Conservation (phyloP, 2,113 vertebrate species). For the Daubentonia madagascariensis region DNA sequence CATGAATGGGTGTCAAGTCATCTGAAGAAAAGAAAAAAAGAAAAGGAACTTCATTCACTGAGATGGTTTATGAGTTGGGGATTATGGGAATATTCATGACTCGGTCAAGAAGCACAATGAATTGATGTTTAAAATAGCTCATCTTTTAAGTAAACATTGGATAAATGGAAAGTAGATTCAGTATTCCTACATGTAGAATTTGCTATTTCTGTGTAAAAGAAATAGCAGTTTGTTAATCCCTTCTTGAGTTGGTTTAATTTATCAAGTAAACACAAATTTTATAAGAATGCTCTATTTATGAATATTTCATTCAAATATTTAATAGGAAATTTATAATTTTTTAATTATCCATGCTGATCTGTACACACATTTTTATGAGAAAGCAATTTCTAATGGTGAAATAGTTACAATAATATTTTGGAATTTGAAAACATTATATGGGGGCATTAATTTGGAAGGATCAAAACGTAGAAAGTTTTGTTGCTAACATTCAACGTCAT, state of each 20-base stretch:
- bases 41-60: conserved; percentile 75
- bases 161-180: conserved; percentile 85
- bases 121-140: conserved; percentile 92
- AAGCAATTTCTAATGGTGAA: conserved; percentile 22
- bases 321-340: conserved; percentile 31
- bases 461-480: neutral
- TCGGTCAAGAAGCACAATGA: conserved; percentile 91
- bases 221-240: conserved; percentile 71
- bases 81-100: conserved; percentile 99
- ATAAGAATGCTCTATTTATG: conserved; percentile 25
- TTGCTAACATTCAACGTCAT: neutral
- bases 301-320: conserved; percentile 40
- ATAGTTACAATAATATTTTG: neutral
- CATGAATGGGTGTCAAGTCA: conserved; percentile 84
- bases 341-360: conserved; percentile 2
- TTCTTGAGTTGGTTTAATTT: conserved; percentile 60
- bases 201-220: conserved; percentile 49
- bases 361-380: neutral
- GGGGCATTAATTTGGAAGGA: neutral
- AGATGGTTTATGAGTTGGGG: conserved; percentile 87
- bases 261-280: conserved; percentile 51
- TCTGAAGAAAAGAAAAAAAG: conserved; percentile 61
- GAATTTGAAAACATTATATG: neutral
- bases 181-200: conserved; percentile 65
- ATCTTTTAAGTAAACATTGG: conserved; percentile 95